Base-by-base conservation (phyloP, 2,888 invertebrate species). In the Poecilus cupreus region DNA sequence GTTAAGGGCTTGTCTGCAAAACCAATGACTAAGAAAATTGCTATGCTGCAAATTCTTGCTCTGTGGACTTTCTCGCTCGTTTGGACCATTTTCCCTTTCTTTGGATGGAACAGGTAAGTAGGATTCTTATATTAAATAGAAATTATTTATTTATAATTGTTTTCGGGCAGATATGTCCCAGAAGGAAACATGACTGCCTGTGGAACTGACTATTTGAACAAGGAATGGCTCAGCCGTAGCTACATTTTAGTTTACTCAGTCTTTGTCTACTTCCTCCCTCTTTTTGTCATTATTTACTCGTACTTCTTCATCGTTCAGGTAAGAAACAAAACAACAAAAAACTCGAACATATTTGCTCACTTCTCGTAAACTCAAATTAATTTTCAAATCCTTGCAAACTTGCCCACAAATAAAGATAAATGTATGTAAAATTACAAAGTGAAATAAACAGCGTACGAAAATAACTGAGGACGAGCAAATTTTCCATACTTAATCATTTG, bases 101-200 rank as follows among this genome's bases (percentile, higher is more conserved):
- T 97, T 85, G 97, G 97, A 86, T 97, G 96, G 96, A 95, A 94
- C 88, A 92, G 94, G 94, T 94, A 86, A 46, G 4, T 46, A 83
- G 6, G 2, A 20, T 16, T 72, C 10, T 51, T 57, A 3, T 6
- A 5, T 32, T 8, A 64, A 79, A 32, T 10, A 1, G 10, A 13
- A 26, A 11, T 5, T 20, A 5, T 72, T 13, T 39, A 37, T 37
- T 37, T 37, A 70, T 70, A 39, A 5, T 43, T 3, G 2, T n/a
- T 74, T 46, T 51, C 3, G 26, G 82, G 82, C 88, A 95, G 96
- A 88, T 97, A 97, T 88, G 96, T 97, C 68, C 97, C 97, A 6
- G 97, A 97, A 90, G 97, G 97, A 82, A 97, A 97, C 90, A 94
- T 97, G 94, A 97, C 97, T 57, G 96, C 96, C 39, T 97, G 97